Evolutionary conservation across 2,888 invertebrate genomes (phyloP), one percentile per base, ranked within the genome.

Genomic region (Limenitis camilla): DNA sequence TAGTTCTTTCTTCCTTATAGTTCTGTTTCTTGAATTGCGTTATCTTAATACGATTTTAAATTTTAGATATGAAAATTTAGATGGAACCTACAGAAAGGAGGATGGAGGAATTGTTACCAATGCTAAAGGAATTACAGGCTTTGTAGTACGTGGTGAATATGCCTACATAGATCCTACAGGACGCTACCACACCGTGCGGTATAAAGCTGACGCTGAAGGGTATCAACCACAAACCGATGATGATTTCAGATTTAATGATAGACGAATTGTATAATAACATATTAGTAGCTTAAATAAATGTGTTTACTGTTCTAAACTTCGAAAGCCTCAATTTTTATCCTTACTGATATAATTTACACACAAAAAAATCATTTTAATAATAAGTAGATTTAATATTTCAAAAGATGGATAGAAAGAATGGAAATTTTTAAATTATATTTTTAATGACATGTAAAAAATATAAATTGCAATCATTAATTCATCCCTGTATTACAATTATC

Each of bases 141-240:
- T 80, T 1, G 74, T 74, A 0, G 81, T 87, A 0, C 69, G 80
- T 39, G 87, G 87, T 1, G 87, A 89, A 59, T 90, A 88, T 58
- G 87, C 88, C 0, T 91, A 90, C 65, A 73, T 84, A 53, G 89
- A 89, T 33, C 78, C 88, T 2, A 77, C 79, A 53, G 91, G 91
- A 3, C 64, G 64, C 2, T 62, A 61, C 0, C 71, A 76, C 56
- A 61, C 66, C 0, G 69, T 91, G 29, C 72, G 67, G 42, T 92
- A 91, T 64, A 75, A 90, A 1, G 91, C 91, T 6, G 92, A 92
- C 60, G 86, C 87, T 51, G 90, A 90, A 55, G 92, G 92, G 2
- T 87, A 71, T 53, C 80, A 73, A 51, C 78, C 79, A 1, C 66
- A 67, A 35, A 49, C 66, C 4, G 62, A 66, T 5, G 61, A 72